Evolutionary conservation across 2,113 vertebrate species (phyloP).

Genomic region (Stercorarius parasiticus): DNA sequence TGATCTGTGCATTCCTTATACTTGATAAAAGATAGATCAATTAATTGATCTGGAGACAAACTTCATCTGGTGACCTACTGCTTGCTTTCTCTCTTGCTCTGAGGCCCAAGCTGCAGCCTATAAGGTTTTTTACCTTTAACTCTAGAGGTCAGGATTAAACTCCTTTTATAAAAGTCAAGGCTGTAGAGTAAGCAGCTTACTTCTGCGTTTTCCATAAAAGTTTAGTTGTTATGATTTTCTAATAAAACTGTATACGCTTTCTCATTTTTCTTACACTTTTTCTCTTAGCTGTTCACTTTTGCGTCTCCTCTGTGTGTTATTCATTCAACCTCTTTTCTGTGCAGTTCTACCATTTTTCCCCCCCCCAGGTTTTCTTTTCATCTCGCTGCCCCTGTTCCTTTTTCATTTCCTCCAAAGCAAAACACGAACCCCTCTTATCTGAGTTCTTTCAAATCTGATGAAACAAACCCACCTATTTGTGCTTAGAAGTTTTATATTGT

Average conservation of each 20-base stretch:
- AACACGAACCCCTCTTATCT: slow-evolving; percentile 32
- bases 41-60: background rate
- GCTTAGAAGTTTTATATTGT: slow-evolving; percentile 16
- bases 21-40: background rate
- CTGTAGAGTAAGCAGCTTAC: background rate
- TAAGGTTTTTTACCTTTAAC: background rate
- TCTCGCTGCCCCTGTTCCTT: background rate
- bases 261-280: background rate
- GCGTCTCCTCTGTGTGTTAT: background rate
- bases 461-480: slow-evolving; percentile 1
- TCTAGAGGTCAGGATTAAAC: background rate
- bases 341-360: background rate
- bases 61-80: background rate
- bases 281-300: background rate
- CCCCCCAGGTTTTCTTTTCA: background rate
- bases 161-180: background rate
- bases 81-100: background rate
- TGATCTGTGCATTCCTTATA: background rate
- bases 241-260: background rate
- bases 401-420: slow-evolving; percentile 58
- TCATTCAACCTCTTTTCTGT: background rate
- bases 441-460: slow-evolving; percentile 29
- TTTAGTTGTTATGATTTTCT: background rate
- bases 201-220: background rate
- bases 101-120: background rate